Percentiles rank a stretch among this genome's conserved stretches.
phyloP scores from a whole-genome alignment of 2,113 vertebrate genomes.

The Aldabrachelys gigantea region DNA sequence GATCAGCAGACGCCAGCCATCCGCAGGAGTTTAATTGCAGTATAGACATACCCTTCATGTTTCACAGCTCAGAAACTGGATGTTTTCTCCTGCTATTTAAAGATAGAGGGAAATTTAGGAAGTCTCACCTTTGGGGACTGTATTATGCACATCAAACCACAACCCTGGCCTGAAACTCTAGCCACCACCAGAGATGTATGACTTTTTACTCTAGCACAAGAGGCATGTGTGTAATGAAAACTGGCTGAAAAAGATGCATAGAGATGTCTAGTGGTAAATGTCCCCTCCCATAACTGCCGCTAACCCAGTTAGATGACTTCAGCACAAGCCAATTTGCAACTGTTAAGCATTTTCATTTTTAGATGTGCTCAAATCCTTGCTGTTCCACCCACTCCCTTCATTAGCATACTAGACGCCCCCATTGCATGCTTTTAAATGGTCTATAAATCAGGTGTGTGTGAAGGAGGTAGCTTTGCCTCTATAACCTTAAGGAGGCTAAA shows the following conservation, averaged over 20 bases:
- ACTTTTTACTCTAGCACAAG: constrained; percentile 16
- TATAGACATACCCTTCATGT: background rate
- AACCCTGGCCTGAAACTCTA: constrained; percentile 55
- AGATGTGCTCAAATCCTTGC: constrained; percentile 72
- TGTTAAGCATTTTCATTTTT: constrained; percentile 71
- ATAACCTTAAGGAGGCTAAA: constrained; percentile 39
- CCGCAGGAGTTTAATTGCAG: background rate
- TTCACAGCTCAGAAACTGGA: background rate
- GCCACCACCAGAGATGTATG: constrained; percentile 53
- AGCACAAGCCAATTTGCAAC: constrained; percentile 73
- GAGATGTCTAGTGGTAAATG: constrained; percentile 52
- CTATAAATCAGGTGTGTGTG: constrained; percentile 64
- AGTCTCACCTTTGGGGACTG: constrained; percentile 48
- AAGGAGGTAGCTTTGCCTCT: constrained; percentile 37
- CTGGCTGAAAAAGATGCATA: constrained; percentile 53
- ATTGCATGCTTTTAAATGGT: constrained; percentile 61
- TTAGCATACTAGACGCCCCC: constrained; percentile 77
- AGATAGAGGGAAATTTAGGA: constrained; percentile 42
- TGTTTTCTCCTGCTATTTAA: constrained; percentile 47
- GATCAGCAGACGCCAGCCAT: background rate
- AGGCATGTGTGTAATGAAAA: constrained; percentile 39
- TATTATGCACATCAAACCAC: background rate
- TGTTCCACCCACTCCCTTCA: constrained; percentile 71
- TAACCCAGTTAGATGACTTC: constrained; percentile 72
- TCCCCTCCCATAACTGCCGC: constrained; percentile 63